Evolutionary conservation across 2,888 invertebrate genomes (phyloP), one percentile per base, ranked within the genome.

Genomic region (Scotopteryx bipunctaria): DNA sequence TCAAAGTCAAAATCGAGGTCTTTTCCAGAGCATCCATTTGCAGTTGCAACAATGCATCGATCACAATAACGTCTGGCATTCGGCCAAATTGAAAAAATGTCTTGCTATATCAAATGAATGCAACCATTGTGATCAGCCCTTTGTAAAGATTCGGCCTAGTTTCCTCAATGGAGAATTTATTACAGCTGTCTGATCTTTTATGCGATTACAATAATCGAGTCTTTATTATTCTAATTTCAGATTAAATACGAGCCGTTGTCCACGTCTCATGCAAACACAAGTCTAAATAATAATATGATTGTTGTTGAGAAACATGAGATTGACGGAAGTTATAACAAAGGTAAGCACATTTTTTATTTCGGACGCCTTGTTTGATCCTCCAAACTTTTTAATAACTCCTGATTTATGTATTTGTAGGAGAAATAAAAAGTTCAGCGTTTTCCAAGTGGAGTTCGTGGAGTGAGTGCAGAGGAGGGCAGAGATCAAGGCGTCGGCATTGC

Each of bases 21-120:
- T 21, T 21, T 40, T 40, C 9, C 27, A 19, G 5, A 27, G 3
- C 25, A 9, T 16, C 36, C 31, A 43, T 53, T 43, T 37, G 29
- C 25, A 48, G 42, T 47, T 48, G 62, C 64, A 60, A 81, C 73
- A 78, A 80, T 78, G 78, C 76, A 76, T 71, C 59, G 57, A 72
- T 59, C 57, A 78, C 69, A 78, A 78, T 80, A 84, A 78, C 66
- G 71, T 76, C 77, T 83, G 82, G 83, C 76, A 45, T 54, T 53
- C 56, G 47, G 72, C 81, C 83, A 84, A 85, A 86, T 86, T 83
- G 74, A 86, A 80, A n/a, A 83, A 78, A 76, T 76, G 69, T 80
- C 74, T 81, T 76, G 74, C 65, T 77, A 69, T 71, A 76, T 71
- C 70, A 69, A 70, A 69, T 66, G 72, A 69, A 70, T 80, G 78